phyloP scores from a whole-genome alignment of 2,888 invertebrate genomes.

The Neelides folsomi region DNA sequence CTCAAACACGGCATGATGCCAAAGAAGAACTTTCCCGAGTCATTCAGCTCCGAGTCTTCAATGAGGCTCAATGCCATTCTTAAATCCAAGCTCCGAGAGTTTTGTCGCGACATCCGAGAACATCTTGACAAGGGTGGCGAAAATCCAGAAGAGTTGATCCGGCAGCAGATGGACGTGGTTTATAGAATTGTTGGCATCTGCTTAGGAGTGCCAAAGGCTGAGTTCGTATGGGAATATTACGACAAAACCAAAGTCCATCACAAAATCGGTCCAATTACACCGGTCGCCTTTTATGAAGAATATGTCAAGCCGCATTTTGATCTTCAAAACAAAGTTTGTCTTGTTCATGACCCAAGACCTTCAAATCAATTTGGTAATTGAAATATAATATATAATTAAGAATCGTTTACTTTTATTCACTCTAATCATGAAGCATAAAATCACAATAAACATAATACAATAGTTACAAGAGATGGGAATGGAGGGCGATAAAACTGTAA shows the following conservation, averaged over 20 bases:
- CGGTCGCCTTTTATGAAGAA: conserved; percentile 64
- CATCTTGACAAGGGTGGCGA: conserved; percentile 48
- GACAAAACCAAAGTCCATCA: conserved; percentile 65
- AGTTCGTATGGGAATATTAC: conserved; percentile 71
- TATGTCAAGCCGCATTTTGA: conserved; percentile 64
- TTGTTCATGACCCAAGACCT: conserved; percentile 72
- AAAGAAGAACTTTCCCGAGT: conserved; percentile 73
- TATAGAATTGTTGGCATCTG: conserved; percentile 73
- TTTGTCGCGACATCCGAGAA: conserved; percentile 50
- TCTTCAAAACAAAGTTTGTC: conserved; percentile 71
- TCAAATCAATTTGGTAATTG: conserved; percentile 58
- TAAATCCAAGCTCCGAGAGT: conserved; percentile 68
- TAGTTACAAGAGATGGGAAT: no score
- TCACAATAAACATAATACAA: no score
- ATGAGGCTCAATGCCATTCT: conserved; percentile 62
- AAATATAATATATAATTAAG: no score
- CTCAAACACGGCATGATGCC: conserved; percentile 79
- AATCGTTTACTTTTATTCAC: no score
- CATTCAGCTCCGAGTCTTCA: conserved; percentile 61
- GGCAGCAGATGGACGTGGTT: conserved; percentile 58
- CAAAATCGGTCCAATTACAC: conserved; percentile 58
- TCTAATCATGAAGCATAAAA: no score
- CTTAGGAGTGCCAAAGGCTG: conserved; percentile 64
- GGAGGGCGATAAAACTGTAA: no score
- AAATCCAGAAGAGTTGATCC: conserved; percentile 49